These are phyloP conservation scores for Otus sunia DNA, from an alignment of 2,113 vertebrate species.

Conservation along the genomic window DNA sequence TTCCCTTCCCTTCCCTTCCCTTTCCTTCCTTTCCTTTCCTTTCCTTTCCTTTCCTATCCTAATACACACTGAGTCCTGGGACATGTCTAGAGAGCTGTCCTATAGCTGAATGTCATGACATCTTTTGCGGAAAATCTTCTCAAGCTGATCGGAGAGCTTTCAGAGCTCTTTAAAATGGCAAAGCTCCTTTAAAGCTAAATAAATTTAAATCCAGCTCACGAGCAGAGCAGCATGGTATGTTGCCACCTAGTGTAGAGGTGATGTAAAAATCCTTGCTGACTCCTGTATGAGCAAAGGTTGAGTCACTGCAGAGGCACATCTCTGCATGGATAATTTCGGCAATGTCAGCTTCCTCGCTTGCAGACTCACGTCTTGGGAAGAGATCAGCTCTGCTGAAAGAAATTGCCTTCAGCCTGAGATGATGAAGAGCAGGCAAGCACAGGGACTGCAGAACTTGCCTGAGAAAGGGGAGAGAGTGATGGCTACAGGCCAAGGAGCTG, in stretches of 20 bases:
- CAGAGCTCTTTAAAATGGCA: neutral
- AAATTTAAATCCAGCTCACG: neutral
- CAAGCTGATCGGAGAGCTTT: neutral
- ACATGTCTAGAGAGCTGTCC: neutral
- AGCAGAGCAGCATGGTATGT: neutral
- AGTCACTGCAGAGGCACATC: neutral
- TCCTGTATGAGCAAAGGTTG: neutral
- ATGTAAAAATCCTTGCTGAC: neutral
- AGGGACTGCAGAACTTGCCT: neutral
- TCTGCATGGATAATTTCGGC: neutral
- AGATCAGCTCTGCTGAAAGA: neutral
- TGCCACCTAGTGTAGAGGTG: constrained; percentile 54
- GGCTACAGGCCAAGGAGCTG: neutral
- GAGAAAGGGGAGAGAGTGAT: neutral
- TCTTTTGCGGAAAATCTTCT: neutral
- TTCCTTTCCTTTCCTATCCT: too few species aligned
- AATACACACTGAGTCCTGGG: neutral
- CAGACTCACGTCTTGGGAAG: constrained; percentile 9
- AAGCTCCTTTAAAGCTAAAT: neutral
- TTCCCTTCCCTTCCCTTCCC: too few species aligned
- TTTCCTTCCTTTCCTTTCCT: too few species aligned
- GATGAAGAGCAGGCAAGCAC: neutral
- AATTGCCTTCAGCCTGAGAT: neutral
- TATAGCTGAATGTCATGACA: neutral
- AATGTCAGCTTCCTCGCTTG: neutral